Percentiles rank a stretch among this genome's conserved stretches.
These are phyloP conservation scores for Scaptomyza caliginosa DNA, from an alignment of 2,888 invertebrate genomes.

Conservation along the genomic window DNA sequence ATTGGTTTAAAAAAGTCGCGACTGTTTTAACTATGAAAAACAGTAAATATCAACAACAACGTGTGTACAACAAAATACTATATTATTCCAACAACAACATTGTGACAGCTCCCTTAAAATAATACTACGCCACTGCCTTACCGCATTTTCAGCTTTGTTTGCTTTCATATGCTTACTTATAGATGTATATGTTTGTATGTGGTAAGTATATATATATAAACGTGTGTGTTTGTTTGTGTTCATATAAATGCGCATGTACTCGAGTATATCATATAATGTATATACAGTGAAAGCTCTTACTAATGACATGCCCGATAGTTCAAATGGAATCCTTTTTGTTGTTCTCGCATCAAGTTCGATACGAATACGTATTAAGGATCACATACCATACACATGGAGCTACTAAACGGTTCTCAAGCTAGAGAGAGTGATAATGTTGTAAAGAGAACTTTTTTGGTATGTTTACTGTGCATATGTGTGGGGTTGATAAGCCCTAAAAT, in stretches of 20 bases:
- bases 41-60: no score
- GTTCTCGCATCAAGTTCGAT: no score
- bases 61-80: no score
- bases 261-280: slow-evolving; percentile 64
- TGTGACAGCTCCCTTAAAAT: no score
- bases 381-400: slow-evolving; percentile 10
- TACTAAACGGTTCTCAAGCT: background rate
- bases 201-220: slow-evolving; percentile 33
- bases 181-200: slow-evolving; percentile 54
- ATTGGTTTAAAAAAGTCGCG: no score
- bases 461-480: slow-evolving; percentile 37
- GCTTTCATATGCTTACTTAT: slow-evolving; percentile 77
- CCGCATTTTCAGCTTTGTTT: slow-evolving; percentile 81
- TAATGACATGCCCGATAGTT: slow-evolving; percentile 36
- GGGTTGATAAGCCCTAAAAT: slow-evolving; percentile 72
- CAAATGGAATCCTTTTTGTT: slow-evolving; percentile 34
- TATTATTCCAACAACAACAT: no score
- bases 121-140: slow-evolving; percentile 58
- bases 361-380: slow-evolving; percentile 37
- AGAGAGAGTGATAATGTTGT: background rate
- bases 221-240: slow-evolving; percentile 41
- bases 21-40: no score
- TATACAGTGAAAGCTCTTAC: slow-evolving; percentile 70
- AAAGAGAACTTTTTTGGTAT: background rate
- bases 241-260: slow-evolving; percentile 75